These are phyloP conservation scores for Papilio polyxenes DNA, from an alignment of 1,140 invertebrate genomes.

Conservation along the genomic window DNA sequence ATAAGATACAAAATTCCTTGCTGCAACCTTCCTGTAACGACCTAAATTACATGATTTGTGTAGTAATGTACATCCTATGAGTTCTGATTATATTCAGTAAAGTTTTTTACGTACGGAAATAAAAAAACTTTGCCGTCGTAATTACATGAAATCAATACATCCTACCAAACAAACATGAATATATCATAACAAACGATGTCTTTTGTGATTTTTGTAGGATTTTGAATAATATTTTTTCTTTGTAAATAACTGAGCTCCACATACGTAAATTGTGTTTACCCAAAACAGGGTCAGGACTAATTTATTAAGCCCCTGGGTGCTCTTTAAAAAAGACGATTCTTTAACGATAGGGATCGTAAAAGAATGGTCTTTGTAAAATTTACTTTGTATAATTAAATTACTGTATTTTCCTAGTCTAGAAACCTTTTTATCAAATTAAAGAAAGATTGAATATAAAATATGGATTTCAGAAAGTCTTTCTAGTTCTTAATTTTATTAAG, in stretches of 20 bases:
- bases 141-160: not conserved
- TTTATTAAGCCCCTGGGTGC: constrained; percentile 3
- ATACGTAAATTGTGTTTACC: constrained; percentile 8
- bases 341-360: constrained; percentile 2
- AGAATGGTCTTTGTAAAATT: not conserved
- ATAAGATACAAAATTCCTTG: no score
- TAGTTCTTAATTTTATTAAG: not conserved
- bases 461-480: not conserved
- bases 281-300: not conserved
- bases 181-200: constrained; percentile 23
- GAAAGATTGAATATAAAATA: not conserved
- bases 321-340: constrained; percentile 20
- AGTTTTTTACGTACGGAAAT: no score
- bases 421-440: not conserved
- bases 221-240: constrained; percentile 1
- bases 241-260: not conserved
- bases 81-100: no score
- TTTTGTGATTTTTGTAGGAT: not conserved
- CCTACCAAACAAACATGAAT: not conserved
- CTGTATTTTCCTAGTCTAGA: not conserved
- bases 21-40: no score
- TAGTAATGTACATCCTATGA: no score
- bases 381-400: constrained; percentile 9
- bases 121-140: no score
- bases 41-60: no score